A percentile compares a stretch with the other conserved stretches of the same genome.
Conservation (phyloP, 2,888 invertebrate species). For the Nephrotoma flavescens region DNA sequence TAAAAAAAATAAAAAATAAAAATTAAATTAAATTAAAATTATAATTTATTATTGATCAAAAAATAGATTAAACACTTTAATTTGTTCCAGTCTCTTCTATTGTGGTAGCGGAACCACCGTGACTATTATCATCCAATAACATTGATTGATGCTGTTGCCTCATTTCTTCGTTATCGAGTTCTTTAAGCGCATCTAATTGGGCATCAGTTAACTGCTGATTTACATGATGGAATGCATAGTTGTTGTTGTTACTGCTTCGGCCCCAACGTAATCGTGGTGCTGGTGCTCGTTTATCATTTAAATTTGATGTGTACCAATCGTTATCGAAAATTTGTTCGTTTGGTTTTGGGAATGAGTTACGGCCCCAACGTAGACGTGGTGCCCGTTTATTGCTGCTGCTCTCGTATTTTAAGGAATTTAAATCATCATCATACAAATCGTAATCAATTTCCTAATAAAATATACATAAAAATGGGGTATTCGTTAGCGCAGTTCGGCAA, state of each 20-base stretch:
- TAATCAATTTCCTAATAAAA: neutral
- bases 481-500: neutral
- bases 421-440: conserved; percentile 4
- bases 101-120: neutral
- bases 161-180: neutral
- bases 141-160: neutral
- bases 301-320: neutral
- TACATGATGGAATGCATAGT: neutral
- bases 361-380: conserved; percentile 9
- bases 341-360: conserved; percentile 1
- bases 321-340: neutral
- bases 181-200: neutral
- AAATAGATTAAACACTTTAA: neutral
- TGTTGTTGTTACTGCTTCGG: neutral
- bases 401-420: neutral
- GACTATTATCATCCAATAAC: neutral
- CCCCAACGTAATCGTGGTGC: neutral
- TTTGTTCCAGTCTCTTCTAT: neutral
- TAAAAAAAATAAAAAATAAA: neutral
- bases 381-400: neutral
- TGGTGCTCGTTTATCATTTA: neutral
- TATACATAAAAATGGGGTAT: neutral
- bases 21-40: neutral
- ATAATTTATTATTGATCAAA: neutral
- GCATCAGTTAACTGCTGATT: neutral